These are phyloP conservation scores for Oxycera nigricornis DNA, from an alignment of 2,888 invertebrate genomes.

Conservation along the genomic window DNA sequence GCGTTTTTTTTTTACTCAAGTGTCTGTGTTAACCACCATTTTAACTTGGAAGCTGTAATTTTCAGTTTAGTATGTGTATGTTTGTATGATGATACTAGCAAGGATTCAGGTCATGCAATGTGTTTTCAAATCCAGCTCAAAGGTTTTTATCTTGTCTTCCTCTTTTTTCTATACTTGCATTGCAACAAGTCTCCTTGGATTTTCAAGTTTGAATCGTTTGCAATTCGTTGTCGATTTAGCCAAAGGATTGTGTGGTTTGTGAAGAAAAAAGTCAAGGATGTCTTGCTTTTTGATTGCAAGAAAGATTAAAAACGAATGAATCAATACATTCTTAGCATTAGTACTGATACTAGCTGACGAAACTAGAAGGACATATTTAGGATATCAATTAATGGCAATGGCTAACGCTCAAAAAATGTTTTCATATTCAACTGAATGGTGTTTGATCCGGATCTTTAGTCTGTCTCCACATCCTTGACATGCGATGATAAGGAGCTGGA, in stretches of 20 bases:
- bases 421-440: too few relatives aligned
- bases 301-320: too few relatives aligned
- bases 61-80: neutral
- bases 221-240: neutral
- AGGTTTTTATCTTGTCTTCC: neutral
- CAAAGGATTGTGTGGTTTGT: neutral
- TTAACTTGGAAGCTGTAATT: constrained; percentile 12
- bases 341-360: too few relatives aligned
- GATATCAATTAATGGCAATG: too few relatives aligned
- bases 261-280: too few relatives aligned
- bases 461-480: too few relatives aligned
- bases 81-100: neutral
- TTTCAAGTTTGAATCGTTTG: neutral
- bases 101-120: neutral
- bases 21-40: constrained; percentile 8
- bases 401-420: too few relatives aligned
- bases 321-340: too few relatives aligned
- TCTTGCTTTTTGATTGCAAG: too few relatives aligned
- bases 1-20: neutral
- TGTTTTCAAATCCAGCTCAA: neutral
- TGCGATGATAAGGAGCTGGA: too few relatives aligned
- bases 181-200: neutral
- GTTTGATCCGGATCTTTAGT: too few relatives aligned
- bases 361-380: too few relatives aligned
- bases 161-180: neutral